These are phyloP conservation scores for Cebus imitator DNA, from an alignment of 2,113 vertebrate genomes.

Conservation along the genomic window DNA sequence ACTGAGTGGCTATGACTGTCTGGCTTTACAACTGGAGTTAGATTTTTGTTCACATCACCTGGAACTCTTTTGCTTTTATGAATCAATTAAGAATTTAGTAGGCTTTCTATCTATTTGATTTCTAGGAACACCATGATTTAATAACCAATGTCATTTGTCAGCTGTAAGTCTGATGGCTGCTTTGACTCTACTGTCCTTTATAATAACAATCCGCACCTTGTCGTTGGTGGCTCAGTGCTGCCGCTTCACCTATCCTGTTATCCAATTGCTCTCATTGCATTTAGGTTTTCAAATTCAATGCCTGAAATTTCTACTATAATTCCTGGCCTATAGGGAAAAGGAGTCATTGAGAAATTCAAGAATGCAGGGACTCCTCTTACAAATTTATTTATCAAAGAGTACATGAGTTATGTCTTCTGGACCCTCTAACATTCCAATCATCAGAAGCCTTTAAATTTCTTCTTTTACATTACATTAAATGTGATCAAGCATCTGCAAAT, in stretches of 20 bases:
- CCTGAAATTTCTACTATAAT: not conserved
- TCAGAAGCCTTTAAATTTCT: not conserved
- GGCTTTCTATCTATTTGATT: not conserved
- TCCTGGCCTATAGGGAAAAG: not conserved
- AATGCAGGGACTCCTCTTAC: not conserved
- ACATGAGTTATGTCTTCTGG: not conserved
- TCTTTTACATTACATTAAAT: not conserved
- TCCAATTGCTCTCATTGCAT: not conserved
- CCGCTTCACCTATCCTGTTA: not conserved
- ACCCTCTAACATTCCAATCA: not conserved
- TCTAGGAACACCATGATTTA: not conserved
- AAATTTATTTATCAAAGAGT: not conserved
- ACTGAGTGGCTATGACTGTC: not conserved
- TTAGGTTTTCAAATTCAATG: not conserved
- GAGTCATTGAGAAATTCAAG: not conserved
- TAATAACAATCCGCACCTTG: not conserved
- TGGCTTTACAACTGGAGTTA: not conserved
- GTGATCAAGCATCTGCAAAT: no score
- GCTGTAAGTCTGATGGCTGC: not conserved
- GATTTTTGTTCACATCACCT: not conserved
- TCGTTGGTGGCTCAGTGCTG: not conserved
- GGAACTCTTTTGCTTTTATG: not conserved
- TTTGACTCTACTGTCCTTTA: not conserved
- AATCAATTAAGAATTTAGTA: not conserved
- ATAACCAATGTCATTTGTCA: not conserved